Conservation (phyloP, 2,113 vertebrate genomes). For the Loxodonta africana region DNA sequence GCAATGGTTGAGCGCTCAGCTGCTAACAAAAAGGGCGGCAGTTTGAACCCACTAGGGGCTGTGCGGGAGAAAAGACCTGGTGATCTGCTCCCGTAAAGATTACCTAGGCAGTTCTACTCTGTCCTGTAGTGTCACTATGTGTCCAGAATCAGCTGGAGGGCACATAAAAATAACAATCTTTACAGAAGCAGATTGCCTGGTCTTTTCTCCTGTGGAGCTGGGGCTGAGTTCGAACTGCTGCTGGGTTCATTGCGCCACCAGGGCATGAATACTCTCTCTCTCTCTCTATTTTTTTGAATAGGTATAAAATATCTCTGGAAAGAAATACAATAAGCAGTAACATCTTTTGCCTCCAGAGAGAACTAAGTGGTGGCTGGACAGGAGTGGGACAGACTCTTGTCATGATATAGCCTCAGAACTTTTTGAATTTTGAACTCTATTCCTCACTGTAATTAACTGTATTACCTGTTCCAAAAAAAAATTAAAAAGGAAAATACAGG, state of each 20-base stretch:
- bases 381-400: not conserved
- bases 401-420: not conserved
- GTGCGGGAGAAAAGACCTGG: too few relatives aligned
- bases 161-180: too few relatives aligned
- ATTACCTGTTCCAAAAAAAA: not conserved
- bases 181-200: too few relatives aligned
- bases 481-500: not conserved
- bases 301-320: not conserved
- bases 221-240: not conserved
- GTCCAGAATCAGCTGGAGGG: too few relatives aligned
- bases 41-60: too few relatives aligned
- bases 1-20: too few relatives aligned
- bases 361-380: not conserved
- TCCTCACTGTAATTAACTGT: not conserved
- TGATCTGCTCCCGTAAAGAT: too few relatives aligned
- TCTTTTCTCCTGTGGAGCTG: not conserved
- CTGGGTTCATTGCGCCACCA: not conserved
- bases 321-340: not conserved
- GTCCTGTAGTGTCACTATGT: too few relatives aligned
- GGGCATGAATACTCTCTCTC: not conserved
- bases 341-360: not conserved
- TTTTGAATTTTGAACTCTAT: not conserved
- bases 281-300: not conserved
- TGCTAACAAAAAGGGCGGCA: too few relatives aligned
- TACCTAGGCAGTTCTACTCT: too few relatives aligned